Conservation (phyloP, 2,797 vertebrate genomes). For the Lagocephalus sceleratus region DNA sequence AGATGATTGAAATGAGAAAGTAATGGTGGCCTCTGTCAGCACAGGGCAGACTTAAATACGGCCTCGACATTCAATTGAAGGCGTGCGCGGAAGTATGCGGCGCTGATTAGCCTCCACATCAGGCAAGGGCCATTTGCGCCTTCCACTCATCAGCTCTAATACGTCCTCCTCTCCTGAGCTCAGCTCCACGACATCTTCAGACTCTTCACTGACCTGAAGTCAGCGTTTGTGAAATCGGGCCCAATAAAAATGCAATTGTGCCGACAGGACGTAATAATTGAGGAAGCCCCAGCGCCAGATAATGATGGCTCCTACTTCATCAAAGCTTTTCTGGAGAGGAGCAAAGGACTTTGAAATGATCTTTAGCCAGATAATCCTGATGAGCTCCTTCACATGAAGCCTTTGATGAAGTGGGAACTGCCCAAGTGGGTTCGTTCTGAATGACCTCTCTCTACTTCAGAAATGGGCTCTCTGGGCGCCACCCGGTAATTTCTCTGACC, state of each 20-base stretch:
- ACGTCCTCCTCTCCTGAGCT: conserved; percentile 31
- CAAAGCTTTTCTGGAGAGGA: conserved; percentile 10
- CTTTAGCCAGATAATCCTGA: conserved; percentile 23
- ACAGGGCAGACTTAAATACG: conserved; percentile 21
- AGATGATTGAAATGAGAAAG: conserved; percentile 45
- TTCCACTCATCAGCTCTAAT: conserved; percentile 50
- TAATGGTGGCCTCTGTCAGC: conserved; percentile 38
- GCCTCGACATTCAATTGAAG: background rate
- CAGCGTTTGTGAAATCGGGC: conserved; percentile 1
- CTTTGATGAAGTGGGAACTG: conserved; percentile 8
- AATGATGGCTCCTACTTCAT: conserved; percentile 6
- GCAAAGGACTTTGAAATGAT: conserved; percentile 7
- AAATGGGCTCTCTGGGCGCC: background rate
- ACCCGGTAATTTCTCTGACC: too few species aligned
- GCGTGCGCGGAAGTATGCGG: background rate
- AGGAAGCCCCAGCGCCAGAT: conserved; percentile 25
- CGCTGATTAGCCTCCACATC: conserved; percentile 45
- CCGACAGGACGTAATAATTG: conserved; percentile 27
- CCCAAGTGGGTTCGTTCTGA: conserved; percentile 5
- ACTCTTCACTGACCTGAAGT: conserved; percentile 26
- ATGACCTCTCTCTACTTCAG: conserved; percentile 10
- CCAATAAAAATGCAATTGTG: conserved; percentile 22
- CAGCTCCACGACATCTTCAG: conserved; percentile 5
- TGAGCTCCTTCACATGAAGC: conserved; percentile 15
- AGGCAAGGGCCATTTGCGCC: conserved; percentile 33